Conservation (phyloP, 35 echinoderm and acorn worm species). For the Ophioderma brevispina region DNA sequence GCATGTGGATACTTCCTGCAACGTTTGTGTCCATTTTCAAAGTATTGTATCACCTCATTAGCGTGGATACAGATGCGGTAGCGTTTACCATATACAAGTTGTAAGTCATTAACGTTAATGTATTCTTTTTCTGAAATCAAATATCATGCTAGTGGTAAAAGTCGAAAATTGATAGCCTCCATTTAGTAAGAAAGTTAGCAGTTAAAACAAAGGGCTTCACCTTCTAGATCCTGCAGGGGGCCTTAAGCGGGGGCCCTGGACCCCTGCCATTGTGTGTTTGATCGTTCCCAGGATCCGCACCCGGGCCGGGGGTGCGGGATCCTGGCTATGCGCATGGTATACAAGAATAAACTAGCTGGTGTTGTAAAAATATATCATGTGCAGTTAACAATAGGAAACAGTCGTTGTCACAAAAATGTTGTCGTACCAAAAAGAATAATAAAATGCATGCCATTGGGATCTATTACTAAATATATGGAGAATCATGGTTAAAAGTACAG, state of each 20-base stretch:
- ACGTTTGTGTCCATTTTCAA: background rate
- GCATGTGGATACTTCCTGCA: constrained; percentile 23
- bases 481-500: no score
- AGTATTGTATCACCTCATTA: background rate
- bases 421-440: no score
- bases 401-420: no score
- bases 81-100: constrained; percentile 1
- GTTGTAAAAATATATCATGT: background rate
- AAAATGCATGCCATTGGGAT: no score
- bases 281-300: background rate
- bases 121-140: constrained; percentile 29
- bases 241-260: background rate
- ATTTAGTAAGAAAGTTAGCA: background rate
- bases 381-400: background rate
- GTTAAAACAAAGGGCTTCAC: background rate
- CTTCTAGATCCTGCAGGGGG: background rate
- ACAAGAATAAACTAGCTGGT: no score
- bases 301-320: no score
- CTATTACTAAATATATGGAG: no score
- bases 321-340: no score
- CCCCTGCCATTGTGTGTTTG: background rate
- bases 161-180: background rate
- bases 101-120: constrained; percentile 19
- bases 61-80: constrained; percentile 41
- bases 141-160: background rate